Evolutionary conservation across 2,797 vertebrate species (phyloP), one percentile per base, ranked within the genome.

Genomic region (Muraenolepis orangiensis): DNA sequence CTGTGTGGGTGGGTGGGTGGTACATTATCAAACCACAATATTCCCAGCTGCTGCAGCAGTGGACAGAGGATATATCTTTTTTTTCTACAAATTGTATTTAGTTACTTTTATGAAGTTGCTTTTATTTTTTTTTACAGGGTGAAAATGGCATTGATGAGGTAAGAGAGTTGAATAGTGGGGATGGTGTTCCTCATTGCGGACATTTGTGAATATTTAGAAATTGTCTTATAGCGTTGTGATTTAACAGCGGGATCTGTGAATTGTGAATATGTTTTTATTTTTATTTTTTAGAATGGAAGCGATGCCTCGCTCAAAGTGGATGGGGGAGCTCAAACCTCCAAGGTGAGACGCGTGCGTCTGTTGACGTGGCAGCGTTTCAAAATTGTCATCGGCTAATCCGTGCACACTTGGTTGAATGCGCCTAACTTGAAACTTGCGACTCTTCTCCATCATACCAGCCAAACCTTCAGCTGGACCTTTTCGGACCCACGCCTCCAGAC

Each of bases 401-500:
- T n/a, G 4, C 51, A 7, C 20, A 57, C 51, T 23, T 23, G 46
- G 46, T 51, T 51, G 18, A 51, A 51, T n/a, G 36, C 8, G 23
- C 70, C 8, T 38, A 46, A 71, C 70, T 26, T 18, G 16, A 57
- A 14, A 36, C 29, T 28, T 68, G 28, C 42, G 16, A 61, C 30
- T n/a, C 70, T 26, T 76, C 57, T 72, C 70, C 82, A 8, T 69
- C 84, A 80, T 72, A 81, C 46, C 90, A 99, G 97, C 94, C 92
- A 83, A 91, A 94, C 89, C 94, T 96, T 79, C 96, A 97, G 86
- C 93, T 95, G 89, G 93, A 97, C 89, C 93, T 99, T 79, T 99
- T 99, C 93, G 98, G 96, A 93, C 91, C 97, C 73, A 99, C 98
- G 82, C 97, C 97, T 32, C 97, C 97, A 88, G 96, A 98, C 88